These are phyloP conservation scores for Elgonia sp. DNA, from an alignment of 2,888 invertebrate genomes.

Conservation along the genomic window DNA sequence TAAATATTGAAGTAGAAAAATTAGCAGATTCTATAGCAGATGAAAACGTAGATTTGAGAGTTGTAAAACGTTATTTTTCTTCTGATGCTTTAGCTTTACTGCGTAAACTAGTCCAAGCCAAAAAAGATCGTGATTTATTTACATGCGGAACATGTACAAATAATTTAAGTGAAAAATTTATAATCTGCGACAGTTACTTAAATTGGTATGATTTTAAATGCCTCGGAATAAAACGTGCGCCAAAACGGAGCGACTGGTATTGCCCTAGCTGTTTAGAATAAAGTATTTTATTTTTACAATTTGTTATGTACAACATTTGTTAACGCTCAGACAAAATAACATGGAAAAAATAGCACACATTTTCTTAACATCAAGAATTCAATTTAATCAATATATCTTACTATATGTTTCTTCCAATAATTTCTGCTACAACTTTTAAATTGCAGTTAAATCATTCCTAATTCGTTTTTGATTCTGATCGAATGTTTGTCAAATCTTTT, in stretches of 20 bases:
- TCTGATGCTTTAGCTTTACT: not conserved
- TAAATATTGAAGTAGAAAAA: not conserved
- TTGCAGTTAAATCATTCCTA: not conserved
- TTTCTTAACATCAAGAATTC: too few species aligned
- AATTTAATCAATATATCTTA: not conserved
- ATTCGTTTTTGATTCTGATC: slow-evolving; percentile 1
- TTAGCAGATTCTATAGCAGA: not conserved
- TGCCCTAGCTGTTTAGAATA: not conserved
- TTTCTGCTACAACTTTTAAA: too few species aligned
- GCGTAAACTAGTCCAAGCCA: not conserved
- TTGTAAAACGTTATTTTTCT: not conserved
- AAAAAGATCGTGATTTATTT: slow-evolving; percentile 2
- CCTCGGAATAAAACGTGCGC: not conserved
- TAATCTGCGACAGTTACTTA: not conserved
- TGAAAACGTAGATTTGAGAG: not conserved
- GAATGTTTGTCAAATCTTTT: slow-evolving; percentile 2
- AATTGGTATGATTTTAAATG: slow-evolving; percentile 9
- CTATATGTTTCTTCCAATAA: slow-evolving; percentile 8
- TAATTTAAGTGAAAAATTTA: not conserved
- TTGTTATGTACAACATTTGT: too few species aligned
- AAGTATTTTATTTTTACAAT: too few species aligned
- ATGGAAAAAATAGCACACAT: too few species aligned
- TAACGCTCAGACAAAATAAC: too few species aligned
- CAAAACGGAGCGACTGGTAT: not conserved
- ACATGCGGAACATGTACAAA: slow-evolving; percentile 1